Conservation (phyloP, 2,113 vertebrate genomes). For the Sander vitreus region DNA sequence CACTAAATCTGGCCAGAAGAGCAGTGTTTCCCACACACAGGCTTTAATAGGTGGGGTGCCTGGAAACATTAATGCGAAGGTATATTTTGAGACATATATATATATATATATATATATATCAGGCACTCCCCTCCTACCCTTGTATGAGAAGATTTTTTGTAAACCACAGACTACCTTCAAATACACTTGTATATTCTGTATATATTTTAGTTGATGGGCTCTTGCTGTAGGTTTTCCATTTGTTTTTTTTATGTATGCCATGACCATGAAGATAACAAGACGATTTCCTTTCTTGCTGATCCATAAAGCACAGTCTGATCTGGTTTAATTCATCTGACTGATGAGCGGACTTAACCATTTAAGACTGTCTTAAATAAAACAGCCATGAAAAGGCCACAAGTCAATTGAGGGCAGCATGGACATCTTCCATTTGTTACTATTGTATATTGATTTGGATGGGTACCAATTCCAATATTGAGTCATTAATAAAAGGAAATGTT, state of each 20-base stretch:
- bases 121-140: neutral
- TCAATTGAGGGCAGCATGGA: conserved; percentile 3
- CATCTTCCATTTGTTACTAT: conserved; percentile 31
- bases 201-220: neutral
- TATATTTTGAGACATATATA: conserved; percentile 49
- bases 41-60: conserved; percentile 32
- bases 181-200: neutral
- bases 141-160: neutral
- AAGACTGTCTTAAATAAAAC: conserved; percentile 10
- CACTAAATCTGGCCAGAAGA: conserved; percentile 63
- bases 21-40: conserved; percentile 61
- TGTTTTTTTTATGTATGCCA: conserved; percentile 6
- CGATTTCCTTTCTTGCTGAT: conserved; percentile 35
- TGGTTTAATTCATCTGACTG: conserved; percentile 35
- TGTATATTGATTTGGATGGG: conserved; percentile 53
- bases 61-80: conserved; percentile 43
- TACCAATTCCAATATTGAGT: conserved; percentile 53
- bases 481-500: conserved; percentile 64
- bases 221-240: neutral
- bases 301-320: conserved; percentile 45
- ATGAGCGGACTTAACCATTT: conserved; percentile 28
- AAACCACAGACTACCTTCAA: neutral
- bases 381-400: conserved; percentile 16
- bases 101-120: conserved; percentile 40
- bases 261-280: conserved; percentile 40